Evolutionary conservation across 2,797 vertebrate species (phyloP).

Genomic region (Pelodytes ibericus): DNA sequence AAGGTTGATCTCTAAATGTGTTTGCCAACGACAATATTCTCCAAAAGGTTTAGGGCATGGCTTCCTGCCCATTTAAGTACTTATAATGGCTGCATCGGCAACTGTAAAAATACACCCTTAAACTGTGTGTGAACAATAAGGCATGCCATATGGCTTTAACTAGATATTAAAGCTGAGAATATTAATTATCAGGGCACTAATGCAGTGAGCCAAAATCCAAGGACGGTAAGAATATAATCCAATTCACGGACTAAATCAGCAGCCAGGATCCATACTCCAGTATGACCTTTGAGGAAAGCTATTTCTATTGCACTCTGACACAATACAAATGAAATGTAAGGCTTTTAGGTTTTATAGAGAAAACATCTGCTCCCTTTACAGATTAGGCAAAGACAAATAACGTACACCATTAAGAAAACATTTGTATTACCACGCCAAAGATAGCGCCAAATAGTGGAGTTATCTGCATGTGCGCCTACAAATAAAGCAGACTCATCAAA

Average conservation of each 20-base stretch:
- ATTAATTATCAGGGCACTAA: constrained; percentile 88
- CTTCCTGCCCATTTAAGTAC: no score
- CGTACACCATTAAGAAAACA: no score
- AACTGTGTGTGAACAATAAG: constrained; percentile 56
- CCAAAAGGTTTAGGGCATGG: no score
- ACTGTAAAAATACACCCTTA: background rate
- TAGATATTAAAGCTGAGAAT: constrained; percentile 73
- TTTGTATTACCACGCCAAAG: no score
- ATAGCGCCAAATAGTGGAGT: no score
- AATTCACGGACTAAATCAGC: constrained; percentile 72
- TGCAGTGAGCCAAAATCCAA: constrained; percentile 80
- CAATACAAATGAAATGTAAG: background rate
- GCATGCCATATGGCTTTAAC: constrained; percentile 69
- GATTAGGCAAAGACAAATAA: no score
- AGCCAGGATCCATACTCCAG: constrained; percentile 62
- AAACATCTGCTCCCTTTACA: constrained; percentile 8
- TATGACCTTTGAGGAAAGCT: constrained; percentile 40
- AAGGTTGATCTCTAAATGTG: no score
- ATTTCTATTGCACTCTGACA: background rate
- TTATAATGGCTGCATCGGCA: background rate
- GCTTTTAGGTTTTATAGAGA: constrained; percentile 9
- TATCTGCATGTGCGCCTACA: no score
- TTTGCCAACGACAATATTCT: no score
- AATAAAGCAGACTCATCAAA: no score
- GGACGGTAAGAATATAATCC: constrained; percentile 89